Evolutionary conservation across 2,888 invertebrate genomes (phyloP).

Genomic region (Lamellibrachia satsuma): DNA sequence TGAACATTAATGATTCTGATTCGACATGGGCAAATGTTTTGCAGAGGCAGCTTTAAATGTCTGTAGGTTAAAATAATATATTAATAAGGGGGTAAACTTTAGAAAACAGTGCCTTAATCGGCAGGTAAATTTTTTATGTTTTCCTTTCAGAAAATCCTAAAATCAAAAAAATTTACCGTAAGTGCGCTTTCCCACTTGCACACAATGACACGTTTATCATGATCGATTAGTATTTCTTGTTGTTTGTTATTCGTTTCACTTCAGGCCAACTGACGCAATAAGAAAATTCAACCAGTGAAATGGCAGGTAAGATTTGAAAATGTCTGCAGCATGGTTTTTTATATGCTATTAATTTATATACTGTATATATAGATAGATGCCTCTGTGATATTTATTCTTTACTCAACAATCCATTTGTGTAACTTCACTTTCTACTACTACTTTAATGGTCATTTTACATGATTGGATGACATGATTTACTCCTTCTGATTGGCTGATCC

Average conservation of each 20-base stretch:
- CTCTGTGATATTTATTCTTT: not conserved
- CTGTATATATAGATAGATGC: not conserved
- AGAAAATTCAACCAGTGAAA: not conserved
- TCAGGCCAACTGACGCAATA: not conserved
- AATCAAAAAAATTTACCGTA: too few species aligned
- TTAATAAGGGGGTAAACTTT: too few species aligned
- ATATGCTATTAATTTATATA: too few species aligned
- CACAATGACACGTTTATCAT: not conserved
- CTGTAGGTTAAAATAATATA: too few species aligned
- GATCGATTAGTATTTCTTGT: not conserved
- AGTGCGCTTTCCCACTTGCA: not conserved
- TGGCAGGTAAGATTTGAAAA: not conserved
- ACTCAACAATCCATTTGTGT: not conserved
- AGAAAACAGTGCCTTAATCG: too few species aligned
- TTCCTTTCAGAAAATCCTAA: too few species aligned
- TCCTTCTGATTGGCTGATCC: too few species aligned
- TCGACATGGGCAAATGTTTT: too few species aligned
- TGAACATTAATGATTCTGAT: too few species aligned
- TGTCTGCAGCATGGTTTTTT: not conserved
- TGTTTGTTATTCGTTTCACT: not conserved
- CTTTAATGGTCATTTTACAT: not conserved
- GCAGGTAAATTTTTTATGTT: too few species aligned
- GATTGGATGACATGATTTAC: too few species aligned
- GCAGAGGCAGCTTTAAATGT: too few species aligned
- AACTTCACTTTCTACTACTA: not conserved